These are phyloP conservation scores for Enteromius radiatus DNA, from an alignment of 2,797 vertebrate species.

Conservation along the genomic window DNA sequence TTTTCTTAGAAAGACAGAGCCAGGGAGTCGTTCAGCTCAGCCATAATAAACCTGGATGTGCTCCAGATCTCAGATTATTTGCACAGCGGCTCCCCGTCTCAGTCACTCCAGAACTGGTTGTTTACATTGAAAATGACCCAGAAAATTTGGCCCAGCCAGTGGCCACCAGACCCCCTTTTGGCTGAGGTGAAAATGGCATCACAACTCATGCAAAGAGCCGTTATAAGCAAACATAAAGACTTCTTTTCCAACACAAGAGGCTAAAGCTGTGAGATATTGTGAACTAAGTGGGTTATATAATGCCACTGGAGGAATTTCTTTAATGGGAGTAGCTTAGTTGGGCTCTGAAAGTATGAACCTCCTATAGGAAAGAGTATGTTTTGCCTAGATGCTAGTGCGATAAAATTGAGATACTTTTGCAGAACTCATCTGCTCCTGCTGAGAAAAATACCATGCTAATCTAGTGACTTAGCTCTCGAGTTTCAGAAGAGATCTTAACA, in stretches of 20 bases:
- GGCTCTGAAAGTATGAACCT: background rate
- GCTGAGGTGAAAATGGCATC: slow-evolving; percentile 32
- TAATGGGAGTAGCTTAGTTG: background rate
- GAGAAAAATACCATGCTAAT: background rate
- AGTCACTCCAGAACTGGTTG: slow-evolving; percentile 45
- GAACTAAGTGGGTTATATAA: background rate
- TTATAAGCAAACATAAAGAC: slow-evolving; percentile 8
- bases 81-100: slow-evolving; percentile 53
- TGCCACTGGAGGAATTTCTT: slow-evolving; percentile 4
- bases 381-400: slow-evolving; percentile 1
- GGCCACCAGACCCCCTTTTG: slow-evolving; percentile 27
- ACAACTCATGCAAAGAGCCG: slow-evolving; percentile 15
- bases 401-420: background rate
- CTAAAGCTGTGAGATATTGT: slow-evolving; percentile 18
- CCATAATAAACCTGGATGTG: slow-evolving; percentile 61
- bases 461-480: background rate
- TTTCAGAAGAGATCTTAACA: slow-evolving; percentile 1
- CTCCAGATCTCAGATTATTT: slow-evolving; percentile 58
- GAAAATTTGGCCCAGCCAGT: slow-evolving; percentile 40
- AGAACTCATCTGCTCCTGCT: background rate
- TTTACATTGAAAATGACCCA: slow-evolving; percentile 59
- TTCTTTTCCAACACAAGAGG: background rate
- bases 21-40: slow-evolving; percentile 41
- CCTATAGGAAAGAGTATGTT: background rate
- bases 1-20: slow-evolving; percentile 30